Percentiles rank a stretch among this genome's conserved stretches.
Conservation (phyloP, 2,113 vertebrate species). For the Sapajus apella region DNA sequence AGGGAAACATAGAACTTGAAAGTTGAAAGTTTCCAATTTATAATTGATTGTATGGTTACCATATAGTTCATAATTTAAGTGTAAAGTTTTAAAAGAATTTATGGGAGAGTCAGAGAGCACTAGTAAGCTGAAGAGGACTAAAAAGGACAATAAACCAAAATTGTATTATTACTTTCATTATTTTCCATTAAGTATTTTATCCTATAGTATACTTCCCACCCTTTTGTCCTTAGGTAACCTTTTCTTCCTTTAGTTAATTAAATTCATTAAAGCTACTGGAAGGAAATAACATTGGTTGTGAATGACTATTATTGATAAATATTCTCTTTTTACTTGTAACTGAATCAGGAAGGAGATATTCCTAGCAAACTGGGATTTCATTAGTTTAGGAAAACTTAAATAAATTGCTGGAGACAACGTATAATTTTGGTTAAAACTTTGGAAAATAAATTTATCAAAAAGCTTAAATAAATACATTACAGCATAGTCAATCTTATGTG, state of each 20-base stretch:
- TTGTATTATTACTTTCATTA: background rate
- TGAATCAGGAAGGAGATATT: background rate
- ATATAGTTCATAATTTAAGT: background rate
- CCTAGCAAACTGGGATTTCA: background rate
- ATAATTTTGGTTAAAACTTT: background rate
- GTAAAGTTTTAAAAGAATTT: background rate
- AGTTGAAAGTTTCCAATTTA: background rate
- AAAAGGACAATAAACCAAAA: background rate
- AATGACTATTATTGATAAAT: background rate
- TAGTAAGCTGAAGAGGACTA: background rate
- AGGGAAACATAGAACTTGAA: conserved; percentile 13
- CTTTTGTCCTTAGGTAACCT: background rate
- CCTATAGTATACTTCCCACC: background rate
- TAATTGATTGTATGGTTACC: background rate
- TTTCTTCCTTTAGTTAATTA: background rate
- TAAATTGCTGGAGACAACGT: background rate
- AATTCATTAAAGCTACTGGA: background rate
- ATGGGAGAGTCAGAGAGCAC: background rate
- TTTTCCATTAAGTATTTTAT: background rate
- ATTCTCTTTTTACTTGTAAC: background rate
- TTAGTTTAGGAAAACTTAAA: background rate
- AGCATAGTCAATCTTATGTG: background rate
- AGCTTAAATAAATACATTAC: background rate
- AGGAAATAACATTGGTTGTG: background rate
- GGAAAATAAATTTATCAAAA: background rate